phyloP scores from a whole-genome alignment of 2,113 vertebrate species.

The Pontoporia blainvillei region DNA sequence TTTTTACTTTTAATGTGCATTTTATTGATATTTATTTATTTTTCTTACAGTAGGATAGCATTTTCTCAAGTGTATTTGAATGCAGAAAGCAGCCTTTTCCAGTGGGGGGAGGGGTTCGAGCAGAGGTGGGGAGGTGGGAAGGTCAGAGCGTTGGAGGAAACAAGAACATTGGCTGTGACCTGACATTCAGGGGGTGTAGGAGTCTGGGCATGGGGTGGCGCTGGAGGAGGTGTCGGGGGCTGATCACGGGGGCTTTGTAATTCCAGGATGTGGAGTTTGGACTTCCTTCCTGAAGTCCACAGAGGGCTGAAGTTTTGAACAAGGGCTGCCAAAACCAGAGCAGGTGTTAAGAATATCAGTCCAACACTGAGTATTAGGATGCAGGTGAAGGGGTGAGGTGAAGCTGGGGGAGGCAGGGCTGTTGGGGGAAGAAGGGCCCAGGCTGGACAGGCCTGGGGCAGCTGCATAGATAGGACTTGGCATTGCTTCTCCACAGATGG shows the following conservation, averaged over 20 bases:
- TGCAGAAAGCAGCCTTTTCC: not conserved
- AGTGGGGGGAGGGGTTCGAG: not conserved
- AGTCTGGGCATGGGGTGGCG: not conserved
- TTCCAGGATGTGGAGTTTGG: fast-evolving
- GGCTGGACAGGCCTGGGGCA: not conserved
- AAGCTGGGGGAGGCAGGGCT: not conserved
- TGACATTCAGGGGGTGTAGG: not conserved
- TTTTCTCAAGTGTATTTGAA: not conserved
- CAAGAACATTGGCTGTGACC: not conserved
- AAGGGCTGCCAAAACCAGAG: not conserved
- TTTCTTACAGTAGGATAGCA: not conserved
- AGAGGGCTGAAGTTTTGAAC: not conserved
- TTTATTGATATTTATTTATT: not conserved
- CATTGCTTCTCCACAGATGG: not conserved
- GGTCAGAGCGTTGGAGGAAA: not conserved
- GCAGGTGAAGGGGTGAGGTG: no score
- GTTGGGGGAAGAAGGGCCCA: no score
- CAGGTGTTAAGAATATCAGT: not conserved
- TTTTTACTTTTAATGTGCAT: not conserved
- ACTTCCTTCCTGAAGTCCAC: not conserved
- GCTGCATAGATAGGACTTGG: not conserved
- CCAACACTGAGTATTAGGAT: not conserved
- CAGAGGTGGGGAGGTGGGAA: not conserved
- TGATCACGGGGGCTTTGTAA: not conserved
- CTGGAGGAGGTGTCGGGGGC: not conserved